Evolutionary conservation across 2,797 vertebrate species (phyloP), one percentile per base, ranked within the genome.

Genomic region (Cynopterus sphinx): DNA sequence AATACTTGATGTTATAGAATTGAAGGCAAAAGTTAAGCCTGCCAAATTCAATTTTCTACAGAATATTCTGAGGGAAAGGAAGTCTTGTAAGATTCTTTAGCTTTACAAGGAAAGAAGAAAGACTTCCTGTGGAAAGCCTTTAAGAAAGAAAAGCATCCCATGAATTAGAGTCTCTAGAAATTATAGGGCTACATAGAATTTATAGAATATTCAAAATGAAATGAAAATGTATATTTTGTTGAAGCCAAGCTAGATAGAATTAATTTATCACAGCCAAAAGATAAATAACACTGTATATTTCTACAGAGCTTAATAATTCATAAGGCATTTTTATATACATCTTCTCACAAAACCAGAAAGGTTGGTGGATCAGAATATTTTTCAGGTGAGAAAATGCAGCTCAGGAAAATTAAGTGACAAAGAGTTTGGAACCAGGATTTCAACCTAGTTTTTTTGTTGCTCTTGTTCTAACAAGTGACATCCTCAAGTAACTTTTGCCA

Each of bases 151-250:
- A 57, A 65, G 49, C 19, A 77, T 19, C 1, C 33, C 12, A 81
- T 94, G 57, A 63, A 49, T 77, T 87, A 74, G 33, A 77, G 77
- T 87, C 31, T 78, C 24, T 67, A 63, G 51, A 94, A 74, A 90
- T 87, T 78, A 70, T 22, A 83, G 24, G 36, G 13, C 13, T n/a
- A 4, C 49, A 33, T 61, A 81, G 31, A 87, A 88, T 87, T 83
- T 84, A 74, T 94, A 61, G 21, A 96, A 91, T 83, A 84, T 87
- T 87, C 81, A 31, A 90, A 43, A n/a, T 77, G 53, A 22, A 93
- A 2, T 22, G 7, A 90, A 67, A 91, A 39, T 88, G 4, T 79
- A 28, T 71, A 75, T 31, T 87, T 70, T 94, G n/a, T 87, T 74
- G 59, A 96, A 84, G 13, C n/a, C 24, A 79, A 81, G 2, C 59